phyloP scores from a whole-genome alignment of 1,140 invertebrate genomes.

The Doryteuthis pealeii region DNA sequence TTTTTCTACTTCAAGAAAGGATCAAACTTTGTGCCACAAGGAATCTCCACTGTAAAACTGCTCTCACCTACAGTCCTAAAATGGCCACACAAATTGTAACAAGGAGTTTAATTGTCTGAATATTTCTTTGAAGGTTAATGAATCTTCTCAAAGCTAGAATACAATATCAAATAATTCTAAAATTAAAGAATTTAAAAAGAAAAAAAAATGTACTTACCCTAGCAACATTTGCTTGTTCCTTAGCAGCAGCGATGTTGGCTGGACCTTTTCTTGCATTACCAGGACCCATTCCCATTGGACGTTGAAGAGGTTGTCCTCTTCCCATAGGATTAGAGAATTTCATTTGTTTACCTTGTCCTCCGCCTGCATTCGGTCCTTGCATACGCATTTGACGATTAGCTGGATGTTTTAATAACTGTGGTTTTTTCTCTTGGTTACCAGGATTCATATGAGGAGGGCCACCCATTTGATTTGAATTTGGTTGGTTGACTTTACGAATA shows the following conservation, averaged over 20 bases:
- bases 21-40: too few relatives aligned
- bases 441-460: neutral
- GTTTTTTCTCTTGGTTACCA: neutral
- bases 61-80: too few relatives aligned
- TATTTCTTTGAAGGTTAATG: too few relatives aligned
- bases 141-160: too few relatives aligned
- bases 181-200: too few relatives aligned
- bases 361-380: neutral
- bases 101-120: too few relatives aligned
- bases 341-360: neutral
- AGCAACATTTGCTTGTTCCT: neutral
- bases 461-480: neutral
- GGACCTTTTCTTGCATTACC: neutral
- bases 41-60: too few relatives aligned
- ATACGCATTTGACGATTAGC: neutral
- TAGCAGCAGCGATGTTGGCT: neutral
- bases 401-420: too few relatives aligned
- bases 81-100: too few relatives aligned
- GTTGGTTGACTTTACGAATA: constrained; percentile 1
- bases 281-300: neutral
- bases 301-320: neutral
- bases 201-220: neutral
- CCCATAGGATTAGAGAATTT: constrained; percentile 6
- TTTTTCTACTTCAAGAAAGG: too few relatives aligned
- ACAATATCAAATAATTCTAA: too few relatives aligned